These are phyloP conservation scores for Nomada lathburiana DNA, from an alignment of 2,888 invertebrate species.

Conservation along the genomic window DNA sequence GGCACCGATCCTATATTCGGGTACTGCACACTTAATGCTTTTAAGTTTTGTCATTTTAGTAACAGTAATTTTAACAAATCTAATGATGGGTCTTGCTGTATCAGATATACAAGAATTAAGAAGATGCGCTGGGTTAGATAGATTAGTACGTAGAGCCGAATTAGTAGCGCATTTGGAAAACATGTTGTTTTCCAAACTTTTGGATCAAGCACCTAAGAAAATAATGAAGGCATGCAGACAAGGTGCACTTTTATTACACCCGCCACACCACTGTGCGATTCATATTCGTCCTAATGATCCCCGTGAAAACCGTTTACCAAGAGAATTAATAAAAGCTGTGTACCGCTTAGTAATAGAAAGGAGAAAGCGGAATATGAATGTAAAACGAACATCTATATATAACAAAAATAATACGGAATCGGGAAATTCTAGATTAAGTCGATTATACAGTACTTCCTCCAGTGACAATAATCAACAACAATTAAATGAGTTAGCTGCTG, in stretches of 20 bases:
- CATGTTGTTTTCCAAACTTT: constrained; percentile 91
- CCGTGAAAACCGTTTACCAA: constrained; percentile 90
- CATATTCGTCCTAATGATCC: constrained; percentile 94
- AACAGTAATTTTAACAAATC: constrained; percentile 92
- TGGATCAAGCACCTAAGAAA: constrained; percentile 88
- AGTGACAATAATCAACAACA: constrained; percentile 75
- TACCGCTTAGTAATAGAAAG: constrained; percentile 91
- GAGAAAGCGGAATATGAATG: constrained; percentile 81
- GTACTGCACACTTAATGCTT: constrained; percentile 91
- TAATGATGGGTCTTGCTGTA: constrained; percentile 93
- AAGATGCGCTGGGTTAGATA: constrained; percentile 91
- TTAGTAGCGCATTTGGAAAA: constrained; percentile 93
- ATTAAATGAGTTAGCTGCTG: constrained; percentile 75
- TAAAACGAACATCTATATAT: constrained; percentile 46
- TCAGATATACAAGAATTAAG: constrained; percentile 94
- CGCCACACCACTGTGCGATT: constrained; percentile 90
- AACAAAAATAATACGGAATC: constrained; percentile 54
- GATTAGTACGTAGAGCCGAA: constrained; percentile 92
- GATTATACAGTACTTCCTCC: constrained; percentile 75
- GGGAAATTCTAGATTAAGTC: constrained; percentile 65
- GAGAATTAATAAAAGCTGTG: constrained; percentile 90
- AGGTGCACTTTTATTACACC: constrained; percentile 91
- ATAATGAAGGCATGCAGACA: constrained; percentile 89
- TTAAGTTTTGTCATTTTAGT: constrained; percentile 91
- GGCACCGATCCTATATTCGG: constrained; percentile 87